Percentiles rank a stretch among this genome's conserved stretches.
These are phyloP conservation scores for Megalops atlanticus DNA, from an alignment of 2,113 vertebrate species.

Conservation along the genomic window DNA sequence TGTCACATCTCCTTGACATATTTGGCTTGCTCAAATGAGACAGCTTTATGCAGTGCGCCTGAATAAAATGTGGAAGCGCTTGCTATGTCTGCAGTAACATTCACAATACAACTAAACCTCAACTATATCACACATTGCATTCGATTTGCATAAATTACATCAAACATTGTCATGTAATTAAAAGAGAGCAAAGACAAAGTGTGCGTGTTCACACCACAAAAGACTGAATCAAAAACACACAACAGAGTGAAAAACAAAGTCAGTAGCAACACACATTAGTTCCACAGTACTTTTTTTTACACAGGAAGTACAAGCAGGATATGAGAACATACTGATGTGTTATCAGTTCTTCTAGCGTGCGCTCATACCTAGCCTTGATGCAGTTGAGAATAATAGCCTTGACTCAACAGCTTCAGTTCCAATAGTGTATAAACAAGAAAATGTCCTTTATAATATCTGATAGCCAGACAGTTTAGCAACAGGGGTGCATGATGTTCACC, in stretches of 20 bases:
- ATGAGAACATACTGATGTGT: neutral
- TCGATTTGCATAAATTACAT: neutral
- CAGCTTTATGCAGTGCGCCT: neutral
- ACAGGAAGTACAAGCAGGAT: conserved; percentile 65
- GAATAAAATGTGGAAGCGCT: neutral
- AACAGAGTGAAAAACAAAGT: conserved; percentile 9
- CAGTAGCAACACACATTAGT: conserved; percentile 23
- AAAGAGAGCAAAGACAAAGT: neutral
- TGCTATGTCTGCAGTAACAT: neutral
- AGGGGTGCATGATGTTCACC: neutral
- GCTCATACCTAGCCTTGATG: neutral
- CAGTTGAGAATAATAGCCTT: neutral
- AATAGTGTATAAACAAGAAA: neutral
- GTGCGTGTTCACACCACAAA: neutral
- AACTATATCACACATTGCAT: neutral
- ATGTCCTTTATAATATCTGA: too few species aligned
- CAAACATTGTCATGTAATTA: neutral
- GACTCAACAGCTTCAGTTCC: neutral
- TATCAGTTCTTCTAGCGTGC: neutral
- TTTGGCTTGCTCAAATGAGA: neutral
- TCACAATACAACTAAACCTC: neutral
- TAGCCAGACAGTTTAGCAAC: neutral
- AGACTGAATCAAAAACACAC: neutral
- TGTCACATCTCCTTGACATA: neutral
- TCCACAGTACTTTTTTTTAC: conserved; percentile 54